These are phyloP conservation scores for Gavialis gangeticus DNA, from an alignment of 2,113 vertebrate genomes.

Conservation along the genomic window DNA sequence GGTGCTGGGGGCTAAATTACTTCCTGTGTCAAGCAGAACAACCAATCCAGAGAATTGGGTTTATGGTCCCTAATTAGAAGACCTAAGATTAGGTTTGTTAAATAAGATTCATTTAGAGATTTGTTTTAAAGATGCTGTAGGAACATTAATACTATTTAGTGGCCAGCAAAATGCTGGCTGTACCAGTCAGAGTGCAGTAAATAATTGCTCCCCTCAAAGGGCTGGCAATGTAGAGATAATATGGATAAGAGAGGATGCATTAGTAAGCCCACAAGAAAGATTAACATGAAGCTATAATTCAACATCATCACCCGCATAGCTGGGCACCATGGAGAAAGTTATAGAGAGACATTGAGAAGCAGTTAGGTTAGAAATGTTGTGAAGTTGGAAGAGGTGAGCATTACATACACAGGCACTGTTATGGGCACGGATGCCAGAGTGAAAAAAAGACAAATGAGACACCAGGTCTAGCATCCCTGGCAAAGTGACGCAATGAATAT, in stretches of 20 bases:
- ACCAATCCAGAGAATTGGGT: neutral
- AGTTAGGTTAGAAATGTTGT: neutral
- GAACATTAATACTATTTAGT: neutral
- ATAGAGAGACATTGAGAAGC: neutral
- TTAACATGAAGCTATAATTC: neutral
- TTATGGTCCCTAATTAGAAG: neutral
- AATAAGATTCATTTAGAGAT: neutral
- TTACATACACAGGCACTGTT: neutral
- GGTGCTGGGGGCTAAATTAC: neutral
- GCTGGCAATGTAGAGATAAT: neutral
- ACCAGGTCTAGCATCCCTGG: neutral
- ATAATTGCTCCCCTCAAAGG: neutral
- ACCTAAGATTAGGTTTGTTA: neutral
- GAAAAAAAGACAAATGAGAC: neutral
- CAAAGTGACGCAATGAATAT: neutral
- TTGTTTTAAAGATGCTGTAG: rapidly evolving
- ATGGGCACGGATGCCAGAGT: neutral
- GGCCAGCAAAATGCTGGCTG: neutral
- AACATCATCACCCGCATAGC: neutral
- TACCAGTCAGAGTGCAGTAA: neutral
- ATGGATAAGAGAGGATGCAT: neutral
- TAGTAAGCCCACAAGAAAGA: neutral
- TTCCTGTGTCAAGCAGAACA: neutral
- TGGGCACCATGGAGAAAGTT: neutral
- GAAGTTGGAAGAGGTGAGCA: neutral